phyloP scores from a whole-genome alignment of 2,113 vertebrate species.

The Jaculus jaculus region DNA sequence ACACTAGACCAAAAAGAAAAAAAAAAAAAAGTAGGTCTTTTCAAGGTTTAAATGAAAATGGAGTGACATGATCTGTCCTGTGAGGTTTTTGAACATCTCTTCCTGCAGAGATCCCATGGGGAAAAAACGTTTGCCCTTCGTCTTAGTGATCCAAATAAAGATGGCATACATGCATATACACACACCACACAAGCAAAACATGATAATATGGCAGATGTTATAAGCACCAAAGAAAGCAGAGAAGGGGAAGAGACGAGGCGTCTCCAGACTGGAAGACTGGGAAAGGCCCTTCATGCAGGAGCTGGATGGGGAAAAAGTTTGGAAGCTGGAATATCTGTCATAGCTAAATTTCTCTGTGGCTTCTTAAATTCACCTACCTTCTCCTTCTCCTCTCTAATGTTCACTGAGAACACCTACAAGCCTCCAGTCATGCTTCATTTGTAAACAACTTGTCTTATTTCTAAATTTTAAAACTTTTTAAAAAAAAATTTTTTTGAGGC shows the following conservation, averaged over 20 bases:
- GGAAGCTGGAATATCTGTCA: not conserved
- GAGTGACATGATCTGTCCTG: not conserved
- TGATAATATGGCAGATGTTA: not conserved
- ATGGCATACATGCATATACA: not conserved
- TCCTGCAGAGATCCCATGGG: not conserved
- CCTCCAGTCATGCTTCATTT: not conserved
- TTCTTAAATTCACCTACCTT: not conserved
- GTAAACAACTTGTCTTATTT: not conserved
- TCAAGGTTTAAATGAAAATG: not conserved
- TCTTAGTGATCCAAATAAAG: not conserved
- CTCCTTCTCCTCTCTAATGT: not conserved
- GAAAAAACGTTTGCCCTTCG: not conserved
- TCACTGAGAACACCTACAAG: not conserved
- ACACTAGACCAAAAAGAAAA: not conserved
- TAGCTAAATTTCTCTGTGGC: not conserved
- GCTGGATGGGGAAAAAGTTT: not conserved
- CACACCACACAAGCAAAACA: not conserved
- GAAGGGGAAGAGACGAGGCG: not conserved
- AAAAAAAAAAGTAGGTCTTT: conserved; percentile 13
- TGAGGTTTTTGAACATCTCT: not conserved
- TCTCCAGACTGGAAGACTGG: not conserved
- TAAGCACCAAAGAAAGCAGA: not conserved
- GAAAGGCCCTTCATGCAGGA: not conserved
- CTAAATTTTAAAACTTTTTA: not conserved
- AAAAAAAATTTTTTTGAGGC: too few relatives aligned